A percentile compares a stretch with the other conserved stretches of the same genome.
Conservation (phyloP, 2,113 vertebrate species). For the Apus apus region DNA sequence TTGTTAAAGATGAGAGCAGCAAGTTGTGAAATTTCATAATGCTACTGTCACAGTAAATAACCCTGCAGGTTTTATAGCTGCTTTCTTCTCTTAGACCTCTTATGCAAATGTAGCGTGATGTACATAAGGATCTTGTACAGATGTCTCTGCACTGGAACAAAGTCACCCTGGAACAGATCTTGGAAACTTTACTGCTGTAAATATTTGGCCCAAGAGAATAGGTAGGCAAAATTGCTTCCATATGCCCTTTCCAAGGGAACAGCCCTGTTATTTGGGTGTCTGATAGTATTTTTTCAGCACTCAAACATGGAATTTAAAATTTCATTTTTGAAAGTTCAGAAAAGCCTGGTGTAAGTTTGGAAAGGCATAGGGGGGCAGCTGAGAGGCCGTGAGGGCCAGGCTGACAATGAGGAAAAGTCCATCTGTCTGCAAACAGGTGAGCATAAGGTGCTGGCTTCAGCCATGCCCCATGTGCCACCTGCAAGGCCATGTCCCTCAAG, state of each 20-base stretch:
- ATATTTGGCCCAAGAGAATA: background rate
- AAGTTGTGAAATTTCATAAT: background rate
- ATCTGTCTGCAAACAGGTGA: fast-evolving
- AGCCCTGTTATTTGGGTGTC: background rate
- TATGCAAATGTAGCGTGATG: background rate
- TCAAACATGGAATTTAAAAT: background rate
- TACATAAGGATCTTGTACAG: background rate
- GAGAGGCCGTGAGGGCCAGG: fast-evolving
- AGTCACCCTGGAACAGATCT: background rate
- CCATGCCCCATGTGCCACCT: fast-evolving
- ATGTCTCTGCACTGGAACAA: background rate
- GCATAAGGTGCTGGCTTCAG: background rate
- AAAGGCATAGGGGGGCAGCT: background rate
- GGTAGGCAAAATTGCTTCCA: background rate
- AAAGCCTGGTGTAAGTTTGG: background rate
- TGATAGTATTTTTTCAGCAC: background rate
- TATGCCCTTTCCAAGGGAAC: background rate
- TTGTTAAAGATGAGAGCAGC: background rate
- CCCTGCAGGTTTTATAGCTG: background rate
- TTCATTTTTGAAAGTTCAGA: background rate
- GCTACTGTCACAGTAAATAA: background rate
- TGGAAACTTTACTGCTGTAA: background rate
- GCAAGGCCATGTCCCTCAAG: fast-evolving
- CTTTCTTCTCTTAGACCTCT: background rate
- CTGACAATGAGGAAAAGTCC: background rate